phyloP scores from a whole-genome alignment of 2,797 vertebrate genomes.

The Sciaenops ocellatus region DNA sequence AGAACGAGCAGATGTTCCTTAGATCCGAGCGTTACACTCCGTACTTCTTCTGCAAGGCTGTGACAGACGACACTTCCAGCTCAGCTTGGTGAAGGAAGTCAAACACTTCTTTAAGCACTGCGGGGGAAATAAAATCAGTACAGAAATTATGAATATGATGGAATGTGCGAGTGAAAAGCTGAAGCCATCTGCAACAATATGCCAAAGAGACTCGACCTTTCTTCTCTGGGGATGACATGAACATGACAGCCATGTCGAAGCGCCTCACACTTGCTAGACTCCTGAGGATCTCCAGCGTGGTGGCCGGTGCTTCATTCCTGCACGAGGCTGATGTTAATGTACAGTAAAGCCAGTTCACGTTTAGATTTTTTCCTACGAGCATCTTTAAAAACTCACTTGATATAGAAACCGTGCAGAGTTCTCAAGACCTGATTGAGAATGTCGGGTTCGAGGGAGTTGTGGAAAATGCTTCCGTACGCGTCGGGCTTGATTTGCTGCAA shows the following conservation, averaged over 20 bases:
- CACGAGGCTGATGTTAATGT: constrained; percentile 27
- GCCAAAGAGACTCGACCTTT: constrained; percentile 81
- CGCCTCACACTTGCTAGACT: constrained; percentile 90
- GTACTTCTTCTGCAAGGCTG: constrained; percentile 90
- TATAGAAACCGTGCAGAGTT: constrained; percentile 90
- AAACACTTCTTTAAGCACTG: constrained; percentile 91
- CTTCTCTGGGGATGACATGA: constrained; percentile 93
- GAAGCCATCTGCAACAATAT: fast-evolving
- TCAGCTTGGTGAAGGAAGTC: constrained; percentile 86
- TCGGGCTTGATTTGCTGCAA: constrained; percentile 94
- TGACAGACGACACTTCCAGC: constrained; percentile 79
- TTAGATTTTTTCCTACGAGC: fast-evolving
- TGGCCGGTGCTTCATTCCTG: constrained; percentile 88
- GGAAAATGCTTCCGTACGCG: constrained; percentile 88
- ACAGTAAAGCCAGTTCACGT: not conserved
- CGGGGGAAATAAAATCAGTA: not conserved
- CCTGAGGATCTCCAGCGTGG: constrained; percentile 89
- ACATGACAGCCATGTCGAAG: constrained; percentile 98
- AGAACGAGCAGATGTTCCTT: not conserved
- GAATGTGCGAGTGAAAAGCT: not conserved
- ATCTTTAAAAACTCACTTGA: constrained; percentile 86
- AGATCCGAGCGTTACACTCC: constrained; percentile 78
- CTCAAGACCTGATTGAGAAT: constrained; percentile 92
- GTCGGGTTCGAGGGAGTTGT: constrained; percentile 94
- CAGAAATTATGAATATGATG: not conserved